Percentiles rank a stretch among this genome's conserved stretches.
phyloP scores from a whole-genome alignment of 2,888 invertebrate genomes.

The Epirrhoe alternata region DNA sequence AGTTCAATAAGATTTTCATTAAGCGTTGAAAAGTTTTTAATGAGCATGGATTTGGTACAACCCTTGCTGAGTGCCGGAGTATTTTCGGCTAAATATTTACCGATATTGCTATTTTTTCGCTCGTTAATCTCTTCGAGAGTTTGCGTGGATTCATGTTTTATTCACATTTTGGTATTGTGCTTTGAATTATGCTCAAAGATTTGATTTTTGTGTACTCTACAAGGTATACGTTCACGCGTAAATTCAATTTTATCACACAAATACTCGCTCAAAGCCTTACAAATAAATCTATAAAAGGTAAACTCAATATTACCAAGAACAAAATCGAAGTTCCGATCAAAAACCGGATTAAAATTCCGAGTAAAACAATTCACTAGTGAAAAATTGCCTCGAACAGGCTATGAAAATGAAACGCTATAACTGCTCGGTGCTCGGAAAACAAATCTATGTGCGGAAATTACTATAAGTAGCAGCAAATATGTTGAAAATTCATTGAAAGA shows the following conservation, averaged over 20 bases:
- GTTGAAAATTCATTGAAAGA: slow-evolving; percentile 9
- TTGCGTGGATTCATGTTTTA: slow-evolving; percentile 26
- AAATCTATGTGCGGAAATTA: slow-evolving; percentile 78
- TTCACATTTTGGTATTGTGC: slow-evolving; percentile 19
- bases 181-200: slow-evolving; percentile 3
- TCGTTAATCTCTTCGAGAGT: slow-evolving; percentile 27
- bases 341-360: slow-evolving; percentile 21
- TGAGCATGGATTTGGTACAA: slow-evolving; percentile 72
- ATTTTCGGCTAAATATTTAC: slow-evolving; percentile 44
- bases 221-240: background rate
- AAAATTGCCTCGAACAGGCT: slow-evolving; percentile 20
- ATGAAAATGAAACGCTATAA: slow-evolving; percentile 42
- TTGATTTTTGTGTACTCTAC: background rate
- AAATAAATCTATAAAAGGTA: slow-evolving; percentile 3
- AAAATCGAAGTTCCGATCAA: background rate
- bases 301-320: background rate
- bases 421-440: slow-evolving; percentile 49
- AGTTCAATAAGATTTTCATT: slow-evolving; percentile 84
- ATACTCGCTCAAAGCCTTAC: background rate
- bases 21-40: slow-evolving; percentile 82
- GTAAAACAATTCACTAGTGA: slow-evolving; percentile 21
- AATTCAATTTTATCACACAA: background rate
- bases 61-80: slow-evolving; percentile 55
- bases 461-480: slow-evolving; percentile 66
- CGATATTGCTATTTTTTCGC: slow-evolving; percentile 37